Percentiles rank a stretch among this genome's conserved stretches.
Evolutionary conservation across 2,113 vertebrate genomes (phyloP).

Genomic region (Equus quagga): DNA sequence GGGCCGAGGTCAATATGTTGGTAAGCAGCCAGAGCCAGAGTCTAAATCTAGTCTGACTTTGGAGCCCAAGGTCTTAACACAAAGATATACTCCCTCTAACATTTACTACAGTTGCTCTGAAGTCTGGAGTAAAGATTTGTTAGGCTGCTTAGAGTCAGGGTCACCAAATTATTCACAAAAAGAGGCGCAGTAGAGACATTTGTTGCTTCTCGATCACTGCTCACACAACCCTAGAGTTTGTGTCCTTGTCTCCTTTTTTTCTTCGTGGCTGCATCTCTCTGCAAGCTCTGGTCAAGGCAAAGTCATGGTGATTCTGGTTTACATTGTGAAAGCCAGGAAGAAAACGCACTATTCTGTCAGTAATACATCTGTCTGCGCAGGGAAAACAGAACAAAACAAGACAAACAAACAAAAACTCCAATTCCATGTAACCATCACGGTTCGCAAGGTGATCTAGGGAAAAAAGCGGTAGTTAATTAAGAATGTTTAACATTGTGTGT

Average conservation of each 20-base stretch:
- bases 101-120: conserved; percentile 51
- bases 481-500: not conserved
- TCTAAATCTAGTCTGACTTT: conserved; percentile 73
- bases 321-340: not conserved
- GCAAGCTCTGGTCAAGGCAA: conserved; percentile 46
- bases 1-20: conserved; percentile 49
- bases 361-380: not conserved
- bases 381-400: not conserved
- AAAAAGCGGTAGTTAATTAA: not conserved
- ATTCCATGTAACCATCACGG: not conserved
- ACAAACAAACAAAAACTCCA: not conserved
- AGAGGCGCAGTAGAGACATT: conserved; percentile 18
- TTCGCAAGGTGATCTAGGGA: not conserved
- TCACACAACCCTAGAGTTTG: conserved; percentile 30
- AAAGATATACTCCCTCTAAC: conserved; percentile 61
- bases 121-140: conserved; percentile 71
- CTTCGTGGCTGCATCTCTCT: not conserved
- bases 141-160: conserved; percentile 61
- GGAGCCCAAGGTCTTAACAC: conserved; percentile 66
- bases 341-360: not conserved
- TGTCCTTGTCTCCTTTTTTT: not conserved
- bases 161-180: conserved; percentile 69
- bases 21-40: conserved; percentile 27
- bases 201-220: not conserved
- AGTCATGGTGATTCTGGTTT: not conserved